phyloP scores from a whole-genome alignment of 2,113 vertebrate species.

The Chaetura pelagica region DNA sequence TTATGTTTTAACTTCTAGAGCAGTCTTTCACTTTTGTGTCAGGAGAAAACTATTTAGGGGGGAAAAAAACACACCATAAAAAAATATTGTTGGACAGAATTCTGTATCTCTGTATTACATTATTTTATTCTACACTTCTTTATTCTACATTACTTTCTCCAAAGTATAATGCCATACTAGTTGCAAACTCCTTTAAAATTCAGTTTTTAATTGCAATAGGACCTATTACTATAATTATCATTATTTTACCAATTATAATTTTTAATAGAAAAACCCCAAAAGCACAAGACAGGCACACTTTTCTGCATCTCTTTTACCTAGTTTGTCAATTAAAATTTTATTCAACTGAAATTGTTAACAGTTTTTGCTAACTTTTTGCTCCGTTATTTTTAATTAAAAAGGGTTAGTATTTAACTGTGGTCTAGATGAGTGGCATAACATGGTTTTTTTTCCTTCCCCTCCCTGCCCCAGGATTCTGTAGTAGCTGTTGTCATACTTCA shows the following conservation, averaged over 20 bases:
- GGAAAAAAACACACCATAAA: neutral
- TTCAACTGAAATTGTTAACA: neutral
- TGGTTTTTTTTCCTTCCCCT: too few species aligned
- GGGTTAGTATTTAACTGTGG: neutral
- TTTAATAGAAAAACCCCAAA: neutral
- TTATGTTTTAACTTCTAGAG: neutral
- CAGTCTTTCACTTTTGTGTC: neutral
- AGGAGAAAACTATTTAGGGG: neutral
- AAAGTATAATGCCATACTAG: neutral
- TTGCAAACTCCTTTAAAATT: neutral
- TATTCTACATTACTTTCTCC: too few species aligned
- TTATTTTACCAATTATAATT: neutral
- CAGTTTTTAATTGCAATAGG: neutral
- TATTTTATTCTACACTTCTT: too few species aligned
- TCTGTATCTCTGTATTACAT: too few species aligned
- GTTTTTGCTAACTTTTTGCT: neutral
- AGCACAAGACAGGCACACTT: neutral
- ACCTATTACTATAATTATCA: neutral
- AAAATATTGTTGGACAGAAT: neutral
- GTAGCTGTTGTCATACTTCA: neutral
- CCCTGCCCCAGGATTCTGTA: neutral
- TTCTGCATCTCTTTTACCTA: neutral
- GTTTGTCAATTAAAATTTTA: neutral
- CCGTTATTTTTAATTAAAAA: neutral
- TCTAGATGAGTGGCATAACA: neutral